Base-by-base conservation (phyloP, 2,888 invertebrate species). In the Sthenelais limicola region DNA sequence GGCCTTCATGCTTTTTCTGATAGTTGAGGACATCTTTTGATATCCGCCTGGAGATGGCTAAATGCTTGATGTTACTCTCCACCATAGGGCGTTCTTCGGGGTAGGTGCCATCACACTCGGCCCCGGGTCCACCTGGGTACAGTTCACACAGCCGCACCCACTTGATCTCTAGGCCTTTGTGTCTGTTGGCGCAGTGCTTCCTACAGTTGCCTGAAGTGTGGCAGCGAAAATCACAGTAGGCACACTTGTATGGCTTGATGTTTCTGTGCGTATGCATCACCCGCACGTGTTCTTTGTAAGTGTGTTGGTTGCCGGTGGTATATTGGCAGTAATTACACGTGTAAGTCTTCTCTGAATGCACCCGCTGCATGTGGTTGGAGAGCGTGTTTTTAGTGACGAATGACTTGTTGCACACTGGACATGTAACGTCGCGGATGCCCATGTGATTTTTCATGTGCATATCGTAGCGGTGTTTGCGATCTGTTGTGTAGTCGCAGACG, bases 221-320 rank as follows among this genome's bases (percentile, higher is more conserved):
- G 73, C 81, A 81, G 0, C 78, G 69, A 73, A 82, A 83, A n/a
- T 79, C 77, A 71, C 82, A 82, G 32, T 82, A 81, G 0, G 79
- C 78, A 73, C 83, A 83, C 62, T 76, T 78, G 51, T 81, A 83
- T 0, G 81, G 81, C 49, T 81, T 82, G 26, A 80, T 76, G 3
- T 82, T 80, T 58, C 80, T 77, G 30, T 82, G 72, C 71, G 81
- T 82, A 73, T 82, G 82, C 77, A 82, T 82, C 5, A 82, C 78
- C 3, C 80, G 76, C 5, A 82, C 75, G 72, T 83, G 83, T 48
- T 82, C 80, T 21, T 80, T 81, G 21, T 82, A 71, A 30, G 79
- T 79, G 32, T 56, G 71, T 30, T 32, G 54, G 21, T 54, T 58
- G 30, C 68, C 58, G 3, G 75, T 72, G n/a, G 52, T 74, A 69